These are phyloP conservation scores for Sanderia malayensis DNA, from an alignment of 30 jellyfish, hydroid and myxozoan species.

Conservation along the genomic window DNA sequence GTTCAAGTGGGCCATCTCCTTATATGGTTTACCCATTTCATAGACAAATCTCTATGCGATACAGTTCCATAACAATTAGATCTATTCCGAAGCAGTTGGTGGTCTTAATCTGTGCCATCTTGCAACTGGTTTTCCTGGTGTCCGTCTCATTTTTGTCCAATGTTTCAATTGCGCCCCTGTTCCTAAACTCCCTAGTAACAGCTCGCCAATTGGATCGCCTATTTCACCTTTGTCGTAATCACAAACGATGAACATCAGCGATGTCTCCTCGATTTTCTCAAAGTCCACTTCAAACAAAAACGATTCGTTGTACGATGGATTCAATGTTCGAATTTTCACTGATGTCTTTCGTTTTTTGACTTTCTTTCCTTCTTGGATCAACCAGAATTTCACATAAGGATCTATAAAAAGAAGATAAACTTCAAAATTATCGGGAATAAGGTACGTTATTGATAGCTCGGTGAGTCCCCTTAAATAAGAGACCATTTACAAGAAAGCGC, in stretches of 20 bases:
- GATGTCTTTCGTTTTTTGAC: constrained; percentile 88
- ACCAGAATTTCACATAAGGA: constrained; percentile 89
- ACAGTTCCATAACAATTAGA: too few relatives aligned
- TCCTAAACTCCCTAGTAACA: constrained; percentile 80
- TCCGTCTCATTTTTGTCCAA: constrained; percentile 87
- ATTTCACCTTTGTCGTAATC: constrained; percentile 97
- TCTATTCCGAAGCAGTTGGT: constrained; percentile 58
- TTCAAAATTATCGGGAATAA: too few relatives aligned
- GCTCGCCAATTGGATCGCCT: constrained; percentile 98
- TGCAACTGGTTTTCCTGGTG: constrained; percentile 89
- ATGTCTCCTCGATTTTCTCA: constrained; percentile 85
- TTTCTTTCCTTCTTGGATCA: constrained; percentile 92
- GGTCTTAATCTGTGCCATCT: constrained; percentile 90
- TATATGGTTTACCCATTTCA: too few relatives aligned
- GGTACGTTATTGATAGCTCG: too few relatives aligned
- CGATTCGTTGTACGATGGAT: constrained; percentile 88
- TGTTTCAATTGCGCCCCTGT: constrained; percentile 78
- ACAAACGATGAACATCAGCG: constrained; percentile 74
- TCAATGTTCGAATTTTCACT: constrained; percentile 85
- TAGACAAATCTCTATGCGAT: too few relatives aligned
- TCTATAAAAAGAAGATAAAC: constrained; percentile 36
- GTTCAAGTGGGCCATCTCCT: too few relatives aligned
- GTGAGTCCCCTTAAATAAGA: too few relatives aligned
- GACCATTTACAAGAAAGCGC: too few relatives aligned
- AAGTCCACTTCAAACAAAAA: constrained; percentile 83